Conservation (phyloP, 2,113 vertebrate species). For the Chunga burmeisteri region DNA sequence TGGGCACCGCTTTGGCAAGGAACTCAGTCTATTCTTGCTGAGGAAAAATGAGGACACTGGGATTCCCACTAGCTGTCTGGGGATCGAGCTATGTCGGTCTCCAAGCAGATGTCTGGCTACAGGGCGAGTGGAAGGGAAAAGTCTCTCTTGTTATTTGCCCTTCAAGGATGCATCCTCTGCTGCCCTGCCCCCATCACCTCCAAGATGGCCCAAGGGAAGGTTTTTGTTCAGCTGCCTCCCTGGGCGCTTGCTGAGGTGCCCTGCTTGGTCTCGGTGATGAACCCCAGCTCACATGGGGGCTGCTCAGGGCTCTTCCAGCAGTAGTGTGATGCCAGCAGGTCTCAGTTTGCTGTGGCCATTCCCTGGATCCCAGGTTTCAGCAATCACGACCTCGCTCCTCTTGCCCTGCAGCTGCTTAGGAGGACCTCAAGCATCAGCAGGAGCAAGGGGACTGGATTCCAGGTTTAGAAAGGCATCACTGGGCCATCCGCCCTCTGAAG, state of each 20-base stretch:
- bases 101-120: not conserved
- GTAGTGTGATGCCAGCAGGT: not conserved
- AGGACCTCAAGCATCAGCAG: not conserved
- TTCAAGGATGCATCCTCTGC: not conserved
- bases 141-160: not conserved
- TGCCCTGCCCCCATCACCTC: not conserved
- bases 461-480: not conserved
- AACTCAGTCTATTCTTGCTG: not conserved
- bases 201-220: not conserved
- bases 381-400: not conserved
- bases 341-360: not conserved
- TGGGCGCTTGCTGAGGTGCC: rapidly evolving
- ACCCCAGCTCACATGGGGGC: not conserved
- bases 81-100: not conserved
- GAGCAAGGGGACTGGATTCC: not conserved
- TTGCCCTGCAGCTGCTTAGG: not conserved
- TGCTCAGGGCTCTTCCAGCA: not conserved
- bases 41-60: constrained; percentile 40
- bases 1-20: constrained; percentile 16
- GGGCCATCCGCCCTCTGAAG: not conserved
- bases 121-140: not conserved
- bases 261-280: rapidly evolving
- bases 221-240: not conserved
- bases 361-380: not conserved
- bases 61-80: constrained; percentile 35